Conservation (phyloP, 2,113 vertebrate species). For the Nestor notabilis region DNA sequence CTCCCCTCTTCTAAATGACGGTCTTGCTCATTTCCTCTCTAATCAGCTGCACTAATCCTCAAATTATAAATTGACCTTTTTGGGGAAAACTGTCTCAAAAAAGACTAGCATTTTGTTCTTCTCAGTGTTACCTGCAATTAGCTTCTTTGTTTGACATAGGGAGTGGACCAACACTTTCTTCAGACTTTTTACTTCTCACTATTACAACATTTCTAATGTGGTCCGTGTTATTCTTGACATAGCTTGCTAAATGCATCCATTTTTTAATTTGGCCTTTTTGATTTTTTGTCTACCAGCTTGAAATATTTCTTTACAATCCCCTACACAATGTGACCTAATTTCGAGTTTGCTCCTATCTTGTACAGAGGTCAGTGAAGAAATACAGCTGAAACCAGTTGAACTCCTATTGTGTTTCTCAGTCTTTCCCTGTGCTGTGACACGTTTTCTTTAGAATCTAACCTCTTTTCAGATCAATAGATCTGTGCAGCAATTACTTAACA, state of each 20-base stretch:
- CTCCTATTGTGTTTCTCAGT: not conserved
- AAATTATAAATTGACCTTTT: not conserved
- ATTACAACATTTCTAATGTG: not conserved
- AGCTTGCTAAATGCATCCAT: not conserved
- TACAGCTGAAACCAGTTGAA: not conserved
- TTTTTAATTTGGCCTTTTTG: not conserved
- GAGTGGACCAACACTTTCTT: not conserved
- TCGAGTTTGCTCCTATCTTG: not conserved
- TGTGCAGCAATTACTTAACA: not conserved
- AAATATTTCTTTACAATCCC: not conserved
- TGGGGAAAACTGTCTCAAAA: not conserved
- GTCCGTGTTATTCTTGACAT: not conserved
- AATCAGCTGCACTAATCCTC: not conserved
- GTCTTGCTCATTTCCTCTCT: not conserved
- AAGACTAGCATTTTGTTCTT: not conserved
- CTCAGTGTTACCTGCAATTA: not conserved
- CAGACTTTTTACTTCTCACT: not conserved
- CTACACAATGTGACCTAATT: not conserved
- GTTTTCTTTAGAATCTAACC: not conserved
- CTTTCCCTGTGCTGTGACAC: not conserved
- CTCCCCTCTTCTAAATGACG: not conserved
- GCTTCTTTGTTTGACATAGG: not conserved
- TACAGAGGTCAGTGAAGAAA: not conserved
- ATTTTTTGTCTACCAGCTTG: not conserved
- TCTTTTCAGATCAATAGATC: not conserved